A percentile compares a stretch with the other conserved stretches of the same genome.
Conservation (phyloP, 2,797 vertebrate species). For the Galagoides demidoff region DNA sequence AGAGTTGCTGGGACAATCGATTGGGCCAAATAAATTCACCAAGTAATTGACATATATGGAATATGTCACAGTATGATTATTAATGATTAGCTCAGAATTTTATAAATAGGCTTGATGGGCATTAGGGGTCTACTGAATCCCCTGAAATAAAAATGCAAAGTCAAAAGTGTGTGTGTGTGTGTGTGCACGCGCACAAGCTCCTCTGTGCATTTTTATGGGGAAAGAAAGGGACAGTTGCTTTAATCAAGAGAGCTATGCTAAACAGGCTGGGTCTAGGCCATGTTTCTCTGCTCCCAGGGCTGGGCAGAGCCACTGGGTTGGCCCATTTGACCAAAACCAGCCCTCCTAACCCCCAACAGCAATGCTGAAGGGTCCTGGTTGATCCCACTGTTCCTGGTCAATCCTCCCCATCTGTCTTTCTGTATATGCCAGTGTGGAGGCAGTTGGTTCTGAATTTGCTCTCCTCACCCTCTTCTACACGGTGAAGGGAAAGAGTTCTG, state of each 20-base stretch:
- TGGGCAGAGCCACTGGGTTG: neutral
- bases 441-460: neutral
- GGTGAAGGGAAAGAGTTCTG: neutral
- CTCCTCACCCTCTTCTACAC: neutral
- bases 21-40: neutral
- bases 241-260: neutral
- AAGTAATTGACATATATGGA: neutral
- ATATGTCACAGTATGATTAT: neutral
- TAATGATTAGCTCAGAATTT: neutral
- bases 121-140: neutral
- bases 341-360: neutral
- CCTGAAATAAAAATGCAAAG: neutral
- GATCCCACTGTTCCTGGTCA: neutral
- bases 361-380: neutral
- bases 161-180: neutral
- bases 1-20: neutral
- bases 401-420: neutral
- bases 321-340: neutral
- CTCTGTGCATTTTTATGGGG: neutral
- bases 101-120: neutral
- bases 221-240: neutral
- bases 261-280: neutral
- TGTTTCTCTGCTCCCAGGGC: neutral
- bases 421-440: rapidly evolving
- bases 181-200: rapidly evolving